Evolutionary conservation across 2,797 vertebrate species (phyloP), one percentile per base, ranked within the genome.

Genomic region (Arrhamphus sclerolepis): DNA sequence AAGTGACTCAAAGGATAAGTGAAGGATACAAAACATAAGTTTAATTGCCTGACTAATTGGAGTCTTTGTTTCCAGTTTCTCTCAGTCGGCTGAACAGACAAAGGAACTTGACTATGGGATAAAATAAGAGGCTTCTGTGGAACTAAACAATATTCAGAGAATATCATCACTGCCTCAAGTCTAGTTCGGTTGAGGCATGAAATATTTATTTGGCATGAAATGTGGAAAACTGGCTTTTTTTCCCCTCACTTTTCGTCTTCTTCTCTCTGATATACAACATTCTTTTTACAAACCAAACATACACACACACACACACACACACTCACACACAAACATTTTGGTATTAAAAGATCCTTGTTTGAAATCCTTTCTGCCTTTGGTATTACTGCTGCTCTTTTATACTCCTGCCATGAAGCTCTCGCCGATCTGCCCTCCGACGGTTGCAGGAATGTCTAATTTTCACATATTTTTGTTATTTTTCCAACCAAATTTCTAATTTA

Each of bases 21-120:
- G 66, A 68, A 86, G 78, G 78, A 84, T 69, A 66, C 62, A 83
- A 81, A 86, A 85, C 80, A 78, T 65, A 75, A 72, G 81, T 78
- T 74, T 91, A 90, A 92, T 91, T 90, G 88, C 84, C 69, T 82
- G 82, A 85, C 85, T 92, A 90, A 92, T 91, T 92, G 78, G 81
- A 79, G 82, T 73, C 86, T 85, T 83, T 87, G 86, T 89, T 85
- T 90, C 76, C 67, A 77, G 71, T 67, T 71, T 83, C 82, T 80
- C 71, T 79, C 75, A 81, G 78, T 72, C 78, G 71, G 70, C 62
- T 78, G 75, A 81, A 66, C n/a, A 53, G 75, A 84, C 55, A 42
- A 87, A 75, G 82, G 59, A 56, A 66, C 82, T 60, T 69, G 24
- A n/a, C n/a, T n/a, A n/a, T n/a, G n/a, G n/a, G 62, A 78, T 68